These are phyloP conservation scores for Pempheris klunzingeri DNA, from an alignment of 2,797 vertebrate species.

Conservation along the genomic window DNA sequence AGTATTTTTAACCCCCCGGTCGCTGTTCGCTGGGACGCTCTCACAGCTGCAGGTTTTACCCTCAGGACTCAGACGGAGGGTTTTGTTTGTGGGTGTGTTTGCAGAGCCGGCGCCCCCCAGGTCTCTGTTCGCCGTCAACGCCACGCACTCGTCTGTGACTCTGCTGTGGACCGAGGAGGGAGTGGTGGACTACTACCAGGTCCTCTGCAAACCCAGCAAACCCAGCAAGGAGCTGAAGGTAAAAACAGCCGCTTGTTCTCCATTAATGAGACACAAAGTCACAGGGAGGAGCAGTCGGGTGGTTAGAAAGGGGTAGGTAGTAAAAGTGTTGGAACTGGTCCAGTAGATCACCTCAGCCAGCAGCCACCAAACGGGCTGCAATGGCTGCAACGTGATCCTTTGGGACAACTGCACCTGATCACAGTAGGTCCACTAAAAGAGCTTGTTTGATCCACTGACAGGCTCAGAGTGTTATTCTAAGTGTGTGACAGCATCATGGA, in stretches of 20 bases:
- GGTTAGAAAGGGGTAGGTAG: too few relatives aligned
- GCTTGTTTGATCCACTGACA: too few relatives aligned
- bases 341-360: too few relatives aligned
- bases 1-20: neutral
- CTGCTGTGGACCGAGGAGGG: conserved; percentile 96
- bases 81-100: neutral
- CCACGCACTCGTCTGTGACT: conserved; percentile 92
- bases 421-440: too few relatives aligned
- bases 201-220: conserved; percentile 86
- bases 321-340: too few relatives aligned
- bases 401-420: too few relatives aligned
- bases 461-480: too few relatives aligned
- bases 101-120: conserved; percentile 95
- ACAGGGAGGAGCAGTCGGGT: too few relatives aligned
- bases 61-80: neutral
- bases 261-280: too few relatives aligned
- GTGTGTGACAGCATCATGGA: too few relatives aligned
- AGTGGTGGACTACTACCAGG: conserved; percentile 94
- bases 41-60: neutral
- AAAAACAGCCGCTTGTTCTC: conserved; percentile 3
- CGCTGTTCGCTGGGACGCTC: neutral
- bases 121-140: conserved; percentile 92
- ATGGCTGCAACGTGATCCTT: too few relatives aligned
- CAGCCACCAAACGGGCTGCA: too few relatives aligned
- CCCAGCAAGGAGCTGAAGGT: conserved; percentile 81